Conservation (phyloP, 1,140 invertebrate species). For the Aleiodes sp. region DNA sequence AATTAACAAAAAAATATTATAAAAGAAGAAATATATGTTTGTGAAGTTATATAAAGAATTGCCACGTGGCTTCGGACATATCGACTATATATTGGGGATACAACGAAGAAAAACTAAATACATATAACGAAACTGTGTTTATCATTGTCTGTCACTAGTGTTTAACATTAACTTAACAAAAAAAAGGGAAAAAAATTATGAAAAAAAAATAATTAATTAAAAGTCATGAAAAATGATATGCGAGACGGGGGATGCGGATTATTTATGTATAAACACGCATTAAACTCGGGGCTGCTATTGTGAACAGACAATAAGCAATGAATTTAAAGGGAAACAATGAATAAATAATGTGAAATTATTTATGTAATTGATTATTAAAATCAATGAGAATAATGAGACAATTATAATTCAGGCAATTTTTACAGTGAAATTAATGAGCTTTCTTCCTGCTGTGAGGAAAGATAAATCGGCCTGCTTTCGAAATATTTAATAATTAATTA, state of each 20-base stretch:
- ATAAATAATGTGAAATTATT: neutral
- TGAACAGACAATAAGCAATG: conserved; percentile 67
- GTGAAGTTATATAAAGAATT: neutral
- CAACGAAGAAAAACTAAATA: neutral
- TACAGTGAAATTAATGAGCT: neutral
- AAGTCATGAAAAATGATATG: conserved; percentile 6
- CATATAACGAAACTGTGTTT: neutral
- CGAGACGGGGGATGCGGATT: conserved; percentile 17
- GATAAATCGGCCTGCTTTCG: neutral
- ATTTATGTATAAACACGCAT: conserved; percentile 46
- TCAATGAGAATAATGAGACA: conserved; percentile 35
- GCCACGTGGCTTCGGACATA: neutral
- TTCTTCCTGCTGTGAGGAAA: too few species aligned
- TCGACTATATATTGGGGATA: conserved; percentile 2
- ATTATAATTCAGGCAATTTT: conserved; percentile 20
- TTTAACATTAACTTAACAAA: neutral
- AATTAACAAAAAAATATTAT: neutral
- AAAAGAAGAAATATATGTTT: neutral
- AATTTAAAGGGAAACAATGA: conserved; percentile 18
- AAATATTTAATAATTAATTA: neutral
- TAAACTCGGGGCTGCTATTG: conserved; percentile 60
- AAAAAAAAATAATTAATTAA: neutral
- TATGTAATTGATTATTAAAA: neutral
- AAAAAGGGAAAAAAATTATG: neutral
- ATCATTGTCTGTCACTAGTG: neutral